Evolutionary conservation across 2,797 vertebrate genomes (phyloP).

Genomic region (Cyprinella venusta): DNA sequence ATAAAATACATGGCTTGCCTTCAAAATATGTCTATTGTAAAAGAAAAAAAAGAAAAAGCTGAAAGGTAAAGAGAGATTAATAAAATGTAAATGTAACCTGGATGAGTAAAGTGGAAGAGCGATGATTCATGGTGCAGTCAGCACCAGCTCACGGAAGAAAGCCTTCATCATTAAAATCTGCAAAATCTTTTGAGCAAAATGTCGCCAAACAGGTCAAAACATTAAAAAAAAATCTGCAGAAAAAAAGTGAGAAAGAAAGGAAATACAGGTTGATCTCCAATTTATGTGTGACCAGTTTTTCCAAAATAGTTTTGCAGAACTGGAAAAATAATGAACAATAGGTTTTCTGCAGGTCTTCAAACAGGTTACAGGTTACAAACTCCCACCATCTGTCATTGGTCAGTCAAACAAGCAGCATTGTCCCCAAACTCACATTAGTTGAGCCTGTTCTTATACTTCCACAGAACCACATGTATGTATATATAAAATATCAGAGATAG

Average conservation of each 20-base stretch:
- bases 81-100: conserved; percentile 39
- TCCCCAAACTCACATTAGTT: no score
- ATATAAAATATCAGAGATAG: no score
- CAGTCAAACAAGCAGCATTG: no score
- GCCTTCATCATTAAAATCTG: conserved; percentile 90
- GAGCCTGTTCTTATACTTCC: no score
- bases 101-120: conserved; percentile 69
- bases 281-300: background rate
- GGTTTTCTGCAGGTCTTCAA: no score
- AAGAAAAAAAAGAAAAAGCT: background rate
- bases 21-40: background rate
- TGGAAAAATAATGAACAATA: background rate
- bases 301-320: background rate
- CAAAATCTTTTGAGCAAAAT: conserved; percentile 83
- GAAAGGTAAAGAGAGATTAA: background rate
- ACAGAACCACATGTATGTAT: no score
- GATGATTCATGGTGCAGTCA: conserved; percentile 81
- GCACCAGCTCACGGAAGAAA: conserved; percentile 83
- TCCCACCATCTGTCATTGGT: no score
- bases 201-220: conserved; percentile 77
- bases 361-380: background rate
- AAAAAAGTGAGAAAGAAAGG: background rate
- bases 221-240: conserved; percentile 73
- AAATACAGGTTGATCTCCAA: background rate
- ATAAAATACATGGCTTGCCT: no score